Evolutionary conservation across 2,888 invertebrate genomes (phyloP).

Genomic region (Parochlus steinenii): DNA sequence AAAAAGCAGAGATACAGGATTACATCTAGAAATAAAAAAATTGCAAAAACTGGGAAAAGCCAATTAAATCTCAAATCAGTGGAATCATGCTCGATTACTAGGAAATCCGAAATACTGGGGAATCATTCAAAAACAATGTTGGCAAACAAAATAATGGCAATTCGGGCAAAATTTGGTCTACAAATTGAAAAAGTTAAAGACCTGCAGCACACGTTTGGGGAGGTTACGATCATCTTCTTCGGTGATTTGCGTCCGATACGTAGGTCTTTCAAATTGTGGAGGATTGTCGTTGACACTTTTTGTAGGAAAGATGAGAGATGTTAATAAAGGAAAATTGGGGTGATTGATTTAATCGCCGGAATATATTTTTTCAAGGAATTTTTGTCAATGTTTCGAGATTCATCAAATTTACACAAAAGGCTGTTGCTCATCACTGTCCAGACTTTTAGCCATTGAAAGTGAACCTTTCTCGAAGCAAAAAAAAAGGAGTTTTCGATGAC

Average conservation of each 20-base stretch:
- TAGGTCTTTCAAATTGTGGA: slow-evolving; percentile 87
- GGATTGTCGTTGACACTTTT: slow-evolving; percentile 97
- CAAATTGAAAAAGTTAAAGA: slow-evolving; percentile 22
- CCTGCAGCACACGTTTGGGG: slow-evolving; percentile 87
- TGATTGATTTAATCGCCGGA: too few species aligned
- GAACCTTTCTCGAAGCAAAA: too few species aligned
- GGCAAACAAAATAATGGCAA: slow-evolving; percentile 10
- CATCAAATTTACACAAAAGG: too few species aligned
- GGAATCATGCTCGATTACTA: neutral
- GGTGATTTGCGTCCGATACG: slow-evolving; percentile 88
- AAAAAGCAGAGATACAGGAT: slow-evolving; percentile 15
- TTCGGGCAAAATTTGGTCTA: neutral
- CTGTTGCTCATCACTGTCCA: too few species aligned
- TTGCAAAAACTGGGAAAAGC: slow-evolving; percentile 12
- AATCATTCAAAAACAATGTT: slow-evolving; percentile 2
- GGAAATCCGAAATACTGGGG: neutral
- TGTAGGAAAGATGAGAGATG: too few species aligned
- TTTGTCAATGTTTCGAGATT: too few species aligned
- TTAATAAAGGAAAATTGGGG: too few species aligned
- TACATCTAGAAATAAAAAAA: slow-evolving; percentile 13
- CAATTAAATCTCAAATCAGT: too few species aligned
- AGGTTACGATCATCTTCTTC: slow-evolving; percentile 90
- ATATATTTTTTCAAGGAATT: too few species aligned
- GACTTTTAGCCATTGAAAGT: too few species aligned
- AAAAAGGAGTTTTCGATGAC: too few species aligned